A percentile compares a stretch with the other conserved stretches of the same genome.
These are phyloP conservation scores for Balanococcus diminutus DNA, from an alignment of 2,888 invertebrate species.

Conservation along the genomic window DNA sequence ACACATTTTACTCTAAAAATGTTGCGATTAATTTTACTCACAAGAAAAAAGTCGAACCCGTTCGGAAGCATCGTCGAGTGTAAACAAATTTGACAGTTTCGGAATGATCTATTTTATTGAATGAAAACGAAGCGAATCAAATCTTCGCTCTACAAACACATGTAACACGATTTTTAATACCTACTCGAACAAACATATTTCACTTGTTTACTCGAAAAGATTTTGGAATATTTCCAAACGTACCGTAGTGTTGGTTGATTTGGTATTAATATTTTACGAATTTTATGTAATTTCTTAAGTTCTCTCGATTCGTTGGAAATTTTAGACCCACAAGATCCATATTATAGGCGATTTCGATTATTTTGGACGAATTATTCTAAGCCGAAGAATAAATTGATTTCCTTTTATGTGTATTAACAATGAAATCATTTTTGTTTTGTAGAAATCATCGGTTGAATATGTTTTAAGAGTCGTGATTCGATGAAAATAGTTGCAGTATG, in stretches of 20 bases:
- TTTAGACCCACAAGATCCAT: not conserved
- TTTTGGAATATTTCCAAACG: slow-evolving; percentile 35
- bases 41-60: not conserved
- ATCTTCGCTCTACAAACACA: not conserved
- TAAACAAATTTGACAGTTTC: not conserved
- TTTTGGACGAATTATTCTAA: not conserved
- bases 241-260: slow-evolving; percentile 16
- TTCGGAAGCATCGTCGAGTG: not conserved
- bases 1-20: no score
- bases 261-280: slow-evolving; percentile 19
- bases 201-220: slow-evolving; percentile 31
- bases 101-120: not conserved
- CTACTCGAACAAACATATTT: slow-evolving; percentile 18
- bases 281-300: not conserved
- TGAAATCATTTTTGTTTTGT: not conserved
- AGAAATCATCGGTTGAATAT: not conserved
- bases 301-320: not conserved
- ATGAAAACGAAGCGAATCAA: slow-evolving; percentile 7
- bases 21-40: not conserved
- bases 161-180: slow-evolving; percentile 3
- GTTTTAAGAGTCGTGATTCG: not conserved
- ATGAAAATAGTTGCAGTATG: not conserved
- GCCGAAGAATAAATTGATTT: not conserved
- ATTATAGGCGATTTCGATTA: not conserved
- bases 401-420: not conserved